Percentiles rank a stretch among this genome's conserved stretches.
Conservation (phyloP, 2,113 vertebrate species). For the Urocynchramus pylzowi region DNA sequence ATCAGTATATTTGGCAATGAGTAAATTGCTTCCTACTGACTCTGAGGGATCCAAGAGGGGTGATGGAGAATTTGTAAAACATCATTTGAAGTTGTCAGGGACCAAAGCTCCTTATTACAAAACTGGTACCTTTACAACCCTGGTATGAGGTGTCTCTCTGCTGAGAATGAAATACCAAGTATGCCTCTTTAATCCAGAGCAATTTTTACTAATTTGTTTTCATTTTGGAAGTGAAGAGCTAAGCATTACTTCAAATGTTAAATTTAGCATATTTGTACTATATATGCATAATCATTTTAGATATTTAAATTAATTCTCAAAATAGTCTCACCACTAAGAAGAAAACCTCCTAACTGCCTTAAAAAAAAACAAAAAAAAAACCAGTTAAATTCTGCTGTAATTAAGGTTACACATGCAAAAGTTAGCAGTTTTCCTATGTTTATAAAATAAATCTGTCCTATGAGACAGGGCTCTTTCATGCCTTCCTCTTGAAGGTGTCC, state of each 20-base stretch:
- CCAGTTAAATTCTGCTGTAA: not conserved
- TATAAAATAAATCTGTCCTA: not conserved
- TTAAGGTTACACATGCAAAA: not conserved
- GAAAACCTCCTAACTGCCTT: not conserved
- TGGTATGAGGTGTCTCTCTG: not conserved
- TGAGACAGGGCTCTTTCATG: not conserved
- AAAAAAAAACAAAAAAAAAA: not conserved
- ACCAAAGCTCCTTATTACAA: not conserved
- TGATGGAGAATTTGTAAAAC: not conserved
- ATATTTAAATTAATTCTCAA: slow-evolving; percentile 3
- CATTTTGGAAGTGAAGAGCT: not conserved
- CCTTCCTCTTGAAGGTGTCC: not conserved
- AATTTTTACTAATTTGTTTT: not conserved
- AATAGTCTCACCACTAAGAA: not conserved
- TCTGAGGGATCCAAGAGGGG: not conserved
- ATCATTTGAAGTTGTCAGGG: not conserved
- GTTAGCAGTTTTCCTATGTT: not conserved
- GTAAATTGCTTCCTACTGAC: not conserved
- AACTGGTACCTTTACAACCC: not conserved
- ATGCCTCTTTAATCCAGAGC: not conserved
- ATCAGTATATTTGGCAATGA: rapidly evolving
- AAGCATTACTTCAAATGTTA: slow-evolving; percentile 34
- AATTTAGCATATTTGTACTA: not conserved
- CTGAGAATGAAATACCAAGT: not conserved
- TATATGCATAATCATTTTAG: not conserved